A percentile compares a stretch with the other conserved stretches of the same genome.
Evolutionary conservation across 2,113 vertebrate genomes (phyloP).

Genomic region (Mesoclemmys tuberculata): DNA sequence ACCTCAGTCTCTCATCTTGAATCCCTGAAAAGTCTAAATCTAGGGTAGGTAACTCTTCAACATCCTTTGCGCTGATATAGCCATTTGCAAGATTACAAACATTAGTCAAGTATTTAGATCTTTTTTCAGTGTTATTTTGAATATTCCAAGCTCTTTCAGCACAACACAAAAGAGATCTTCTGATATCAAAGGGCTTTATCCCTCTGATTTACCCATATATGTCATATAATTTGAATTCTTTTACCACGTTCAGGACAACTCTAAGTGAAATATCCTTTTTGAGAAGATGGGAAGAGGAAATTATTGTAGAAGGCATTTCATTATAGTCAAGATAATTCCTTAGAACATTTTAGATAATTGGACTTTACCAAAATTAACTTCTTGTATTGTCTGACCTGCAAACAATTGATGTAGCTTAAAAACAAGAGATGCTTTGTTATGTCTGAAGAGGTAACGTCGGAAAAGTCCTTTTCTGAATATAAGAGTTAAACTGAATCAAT

Average conservation of each 20-base stretch:
- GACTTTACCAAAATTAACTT: neutral
- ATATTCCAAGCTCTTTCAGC: neutral
- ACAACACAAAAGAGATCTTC: neutral
- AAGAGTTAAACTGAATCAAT: neutral
- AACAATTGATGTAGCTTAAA: neutral
- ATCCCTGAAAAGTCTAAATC: neutral
- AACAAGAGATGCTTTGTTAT: accelerated
- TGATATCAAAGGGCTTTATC: too few species aligned
- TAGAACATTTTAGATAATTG: neutral
- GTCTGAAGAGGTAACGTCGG: neutral
- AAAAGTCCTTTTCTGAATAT: neutral
- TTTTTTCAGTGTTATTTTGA: neutral
- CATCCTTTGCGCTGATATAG: neutral
- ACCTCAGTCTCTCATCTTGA: neutral
- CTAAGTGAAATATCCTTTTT: neutral
- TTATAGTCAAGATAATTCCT: neutral
- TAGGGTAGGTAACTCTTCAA: accelerated
- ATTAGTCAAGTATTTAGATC: neutral
- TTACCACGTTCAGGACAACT: neutral
- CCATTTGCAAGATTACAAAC: neutral
- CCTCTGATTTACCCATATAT: neutral
- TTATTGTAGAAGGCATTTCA: neutral
- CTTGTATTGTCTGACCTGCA: neutral
- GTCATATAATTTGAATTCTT: neutral
- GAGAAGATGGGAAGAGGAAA: neutral